Base-by-base conservation (phyloP, 2,888 invertebrate genomes). In the Acleris sparsana region DNA sequence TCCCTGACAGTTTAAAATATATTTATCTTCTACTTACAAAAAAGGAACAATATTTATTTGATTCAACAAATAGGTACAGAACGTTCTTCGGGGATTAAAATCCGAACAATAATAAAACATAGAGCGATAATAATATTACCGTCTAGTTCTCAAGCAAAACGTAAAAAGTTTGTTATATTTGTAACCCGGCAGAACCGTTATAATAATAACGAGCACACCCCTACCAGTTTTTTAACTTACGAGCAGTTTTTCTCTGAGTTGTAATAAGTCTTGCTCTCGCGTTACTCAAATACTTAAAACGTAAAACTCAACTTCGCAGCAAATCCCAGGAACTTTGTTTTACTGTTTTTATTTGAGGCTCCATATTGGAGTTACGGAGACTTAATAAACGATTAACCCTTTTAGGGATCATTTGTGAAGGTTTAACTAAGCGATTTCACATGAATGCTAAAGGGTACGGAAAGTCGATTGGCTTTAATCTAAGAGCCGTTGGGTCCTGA, bases 401-500 rank as follows among this genome's bases (percentile, higher is more conserved):
- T 66, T 66, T 46, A 29, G 56, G 65, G 55, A 61, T 57, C 65
- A 66, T 66, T 66, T 62, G 57, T 65, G 56, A 65, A 48, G 65
- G 65, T 66, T 66, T 66, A 66, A 66, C 57, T 66, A 62, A 66
- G 62, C 62, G 57, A 65, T 66, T 66, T 66, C 66, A 66, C 66
- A 66, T 66, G 62, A 62, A 62, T 66, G 56, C 62, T 65, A 46
- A 61, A 65, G 65, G 65, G 65, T 55, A 56, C 51, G 60, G 65
- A 66, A 62, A 62, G 66, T 66, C 56, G 57, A 61, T 66, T 62
- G 66, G 57, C 65, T 60, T 66, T 66, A 62, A 62, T 66, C 61
- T 62, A 20, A 57, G 65, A 56, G 65, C 43, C 60, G 52, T 61
- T 61, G 61, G 56, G 52, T 51, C 53, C 57, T 60, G 56, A 66